phyloP scores from a whole-genome alignment of 2,113 vertebrate genomes.

The Sphyrna mokarran region DNA sequence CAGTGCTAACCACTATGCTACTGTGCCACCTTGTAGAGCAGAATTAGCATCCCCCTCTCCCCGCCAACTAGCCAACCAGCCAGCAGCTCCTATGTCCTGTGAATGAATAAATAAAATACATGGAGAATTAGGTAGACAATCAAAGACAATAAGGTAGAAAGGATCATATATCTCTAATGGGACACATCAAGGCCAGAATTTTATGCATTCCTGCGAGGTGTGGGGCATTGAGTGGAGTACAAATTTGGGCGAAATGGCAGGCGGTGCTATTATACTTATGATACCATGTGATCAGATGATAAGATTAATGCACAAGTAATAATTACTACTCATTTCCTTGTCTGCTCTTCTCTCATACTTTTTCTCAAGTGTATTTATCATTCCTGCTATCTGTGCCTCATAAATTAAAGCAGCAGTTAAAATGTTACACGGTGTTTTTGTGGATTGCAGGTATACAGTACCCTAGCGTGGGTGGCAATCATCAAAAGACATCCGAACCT shows the following conservation, averaged over 20 bases:
- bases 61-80: too few species aligned
- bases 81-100: too few species aligned
- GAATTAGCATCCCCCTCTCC: too few species aligned
- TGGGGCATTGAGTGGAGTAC: background rate
- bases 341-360: background rate
- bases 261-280: background rate
- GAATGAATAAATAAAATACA: too few species aligned
- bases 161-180: too few species aligned
- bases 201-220: background rate
- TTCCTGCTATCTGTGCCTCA: background rate
- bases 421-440: background rate
- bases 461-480: background rate
- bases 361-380: background rate
- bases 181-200: background rate
- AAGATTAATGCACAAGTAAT: background rate
- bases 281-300: background rate
- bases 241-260: background rate
- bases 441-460: background rate
- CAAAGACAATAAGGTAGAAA: background rate
- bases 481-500: too few species aligned
- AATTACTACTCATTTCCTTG: background rate
- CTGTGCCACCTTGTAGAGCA: too few species aligned
- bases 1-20: too few species aligned
- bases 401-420: background rate
- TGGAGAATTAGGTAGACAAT: too few species aligned